Conservation (phyloP, 2,797 vertebrate genomes). For the Cryptoprocta ferox region DNA sequence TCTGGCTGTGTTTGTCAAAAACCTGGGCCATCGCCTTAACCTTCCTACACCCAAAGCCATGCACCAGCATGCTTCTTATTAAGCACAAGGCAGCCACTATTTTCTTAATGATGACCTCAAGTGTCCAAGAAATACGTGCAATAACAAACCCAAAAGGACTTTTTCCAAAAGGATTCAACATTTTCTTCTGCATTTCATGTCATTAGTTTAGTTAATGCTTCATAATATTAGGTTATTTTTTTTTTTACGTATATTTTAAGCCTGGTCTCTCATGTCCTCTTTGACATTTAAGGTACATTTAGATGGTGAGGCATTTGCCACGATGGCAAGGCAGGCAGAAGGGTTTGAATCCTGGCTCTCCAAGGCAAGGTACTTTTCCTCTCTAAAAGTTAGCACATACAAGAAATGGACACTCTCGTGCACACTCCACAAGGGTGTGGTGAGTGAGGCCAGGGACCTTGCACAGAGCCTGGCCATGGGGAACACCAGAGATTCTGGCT, state of each 20-base stretch:
- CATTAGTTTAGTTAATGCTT: slow-evolving; percentile 24
- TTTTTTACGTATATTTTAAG: neutral
- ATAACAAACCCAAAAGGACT: neutral
- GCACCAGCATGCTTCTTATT: neutral
- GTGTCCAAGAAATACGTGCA: neutral
- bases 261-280: neutral
- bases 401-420: neutral
- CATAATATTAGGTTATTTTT: neutral
- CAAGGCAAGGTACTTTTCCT: neutral
- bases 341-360: neutral
- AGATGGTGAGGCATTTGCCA: neutral
- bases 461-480: neutral
- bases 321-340: neutral
- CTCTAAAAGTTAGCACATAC: neutral
- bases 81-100: neutral
- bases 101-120: neutral
- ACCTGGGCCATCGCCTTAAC: neutral
- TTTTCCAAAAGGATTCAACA: neutral
- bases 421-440: neutral
- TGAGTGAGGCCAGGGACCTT: neutral
- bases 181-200: neutral
- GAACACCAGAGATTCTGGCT: neutral
- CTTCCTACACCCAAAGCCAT: neutral
- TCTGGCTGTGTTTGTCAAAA: neutral
- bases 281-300: neutral